These are phyloP conservation scores for Lamproptera curius DNA, from an alignment of 2,888 invertebrate species.

Conservation along the genomic window DNA sequence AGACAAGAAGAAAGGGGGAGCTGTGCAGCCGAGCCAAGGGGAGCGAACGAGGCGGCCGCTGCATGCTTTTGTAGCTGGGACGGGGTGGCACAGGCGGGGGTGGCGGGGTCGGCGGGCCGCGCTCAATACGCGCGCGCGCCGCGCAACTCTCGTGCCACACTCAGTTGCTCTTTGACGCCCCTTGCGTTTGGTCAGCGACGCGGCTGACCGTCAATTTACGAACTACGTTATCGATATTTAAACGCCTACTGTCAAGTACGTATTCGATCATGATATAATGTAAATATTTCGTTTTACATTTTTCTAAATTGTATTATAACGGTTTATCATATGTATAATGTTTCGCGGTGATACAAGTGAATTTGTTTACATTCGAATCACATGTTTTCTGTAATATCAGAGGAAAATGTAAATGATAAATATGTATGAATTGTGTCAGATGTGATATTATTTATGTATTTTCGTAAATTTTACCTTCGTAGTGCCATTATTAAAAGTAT, in stretches of 20 bases:
- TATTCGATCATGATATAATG: slow-evolving; percentile 27
- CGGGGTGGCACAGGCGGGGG: slow-evolving; percentile 51
- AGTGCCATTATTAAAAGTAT: slow-evolving; percentile 21
- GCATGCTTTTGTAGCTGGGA: slow-evolving; percentile 40
- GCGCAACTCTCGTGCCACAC: slow-evolving; percentile 36
- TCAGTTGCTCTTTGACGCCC: slow-evolving; percentile 66
- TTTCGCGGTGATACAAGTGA: slow-evolving; percentile 23
- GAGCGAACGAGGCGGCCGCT: slow-evolving; percentile 21
- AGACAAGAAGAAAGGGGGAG: slow-evolving; percentile 25
- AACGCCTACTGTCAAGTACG: slow-evolving; percentile 55
- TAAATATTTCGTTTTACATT: slow-evolving; percentile 21
- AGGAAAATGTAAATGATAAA: background rate
- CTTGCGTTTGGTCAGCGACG: slow-evolving; percentile 42
- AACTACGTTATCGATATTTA: slow-evolving; percentile 62
- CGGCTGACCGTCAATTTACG: slow-evolving; percentile 38
- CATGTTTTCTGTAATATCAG: slow-evolving; percentile 46
- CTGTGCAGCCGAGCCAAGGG: slow-evolving; percentile 29
- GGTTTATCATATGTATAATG: background rate
- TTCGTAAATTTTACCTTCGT: no score
- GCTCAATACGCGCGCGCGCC: slow-evolving; percentile 76
- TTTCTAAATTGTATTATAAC: no score
- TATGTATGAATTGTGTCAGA: no score
- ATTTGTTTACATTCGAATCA: slow-evolving; percentile 61
- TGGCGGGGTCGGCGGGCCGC: slow-evolving; percentile 52
- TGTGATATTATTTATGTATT: no score